Evolutionary conservation across 2,797 vertebrate genomes (phyloP).

Genomic region (Siniperca obscura): DNA sequence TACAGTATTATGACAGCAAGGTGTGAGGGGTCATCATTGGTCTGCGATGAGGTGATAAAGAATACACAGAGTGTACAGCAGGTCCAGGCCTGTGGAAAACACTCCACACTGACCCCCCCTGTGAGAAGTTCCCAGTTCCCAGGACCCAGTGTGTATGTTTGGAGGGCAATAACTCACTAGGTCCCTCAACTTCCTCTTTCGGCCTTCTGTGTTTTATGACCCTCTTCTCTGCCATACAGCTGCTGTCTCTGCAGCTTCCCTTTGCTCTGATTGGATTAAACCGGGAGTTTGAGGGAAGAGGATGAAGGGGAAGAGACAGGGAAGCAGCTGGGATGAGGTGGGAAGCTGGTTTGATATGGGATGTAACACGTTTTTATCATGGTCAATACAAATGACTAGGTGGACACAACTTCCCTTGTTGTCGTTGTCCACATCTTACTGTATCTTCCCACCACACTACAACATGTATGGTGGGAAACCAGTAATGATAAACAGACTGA

Average conservation of each 20-base stretch:
- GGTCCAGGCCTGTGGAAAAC: slow-evolving; percentile 53
- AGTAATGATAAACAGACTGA: not conserved
- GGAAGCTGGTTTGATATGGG: slow-evolving; percentile 51
- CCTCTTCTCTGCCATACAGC: slow-evolving; percentile 81
- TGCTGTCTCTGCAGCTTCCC: slow-evolving; percentile 79
- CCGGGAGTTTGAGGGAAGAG: slow-evolving; percentile 66
- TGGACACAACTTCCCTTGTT: slow-evolving; percentile 15
- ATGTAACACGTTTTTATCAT: slow-evolving; percentile 52
- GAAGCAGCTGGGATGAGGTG: slow-evolving; percentile 71
- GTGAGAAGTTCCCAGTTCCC: slow-evolving; percentile 85
- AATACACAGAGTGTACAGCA: slow-evolving; percentile 47
- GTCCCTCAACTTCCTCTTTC: slow-evolving; percentile 86
- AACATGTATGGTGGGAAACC: slow-evolving; percentile 2
- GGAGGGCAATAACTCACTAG: slow-evolving; percentile 84
- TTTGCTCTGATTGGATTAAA: slow-evolving; percentile 60
- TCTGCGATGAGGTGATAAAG: slow-evolving; percentile 65
- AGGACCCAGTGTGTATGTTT: slow-evolving; percentile 84
- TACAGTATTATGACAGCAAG: slow-evolving; percentile 41
- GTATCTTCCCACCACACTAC: slow-evolving; percentile 4
- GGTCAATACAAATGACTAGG: slow-evolving; percentile 38
- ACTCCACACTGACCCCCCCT: slow-evolving; percentile 56
- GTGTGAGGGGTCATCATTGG: slow-evolving; percentile 36
- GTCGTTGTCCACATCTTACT: slow-evolving; percentile 4
- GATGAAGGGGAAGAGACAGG: slow-evolving; percentile 64
- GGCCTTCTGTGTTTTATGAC: slow-evolving; percentile 81